These are phyloP conservation scores for Lagocephalus sceleratus DNA, from an alignment of 2,797 vertebrate species.

Conservation along the genomic window DNA sequence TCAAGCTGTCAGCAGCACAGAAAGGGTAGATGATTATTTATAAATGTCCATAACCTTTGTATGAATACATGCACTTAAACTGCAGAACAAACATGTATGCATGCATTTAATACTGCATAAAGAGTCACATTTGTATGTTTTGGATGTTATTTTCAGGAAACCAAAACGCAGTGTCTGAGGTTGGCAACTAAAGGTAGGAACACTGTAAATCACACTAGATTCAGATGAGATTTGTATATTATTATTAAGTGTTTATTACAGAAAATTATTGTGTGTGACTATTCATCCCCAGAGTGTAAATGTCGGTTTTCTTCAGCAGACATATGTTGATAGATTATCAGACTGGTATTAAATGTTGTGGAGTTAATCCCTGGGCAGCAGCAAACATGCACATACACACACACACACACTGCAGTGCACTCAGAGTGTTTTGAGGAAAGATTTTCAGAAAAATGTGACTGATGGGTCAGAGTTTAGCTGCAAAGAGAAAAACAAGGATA, in stretches of 20 bases:
- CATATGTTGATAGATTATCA: constrained; percentile 71
- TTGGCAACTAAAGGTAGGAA: constrained; percentile 98
- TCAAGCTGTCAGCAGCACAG: constrained; percentile 98
- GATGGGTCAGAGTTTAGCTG: constrained; percentile 45
- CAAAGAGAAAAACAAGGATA: constrained; percentile 32
- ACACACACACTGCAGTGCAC: constrained; percentile 10
- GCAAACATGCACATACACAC: constrained; percentile 8
- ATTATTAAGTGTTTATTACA: constrained; percentile 24
- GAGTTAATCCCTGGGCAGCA: constrained; percentile 46
- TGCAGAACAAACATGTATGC: not conserved
- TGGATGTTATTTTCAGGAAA: constrained; percentile 81
- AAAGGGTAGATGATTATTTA: constrained; percentile 80
- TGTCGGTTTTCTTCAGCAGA: constrained; percentile 33
- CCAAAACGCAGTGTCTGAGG: constrained; percentile 96
- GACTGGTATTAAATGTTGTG: constrained; percentile 41
- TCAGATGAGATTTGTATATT: no score
- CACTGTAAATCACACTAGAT: not conserved
- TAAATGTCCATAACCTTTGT: no score
- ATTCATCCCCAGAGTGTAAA: constrained; percentile 25
- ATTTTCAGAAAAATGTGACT: constrained; percentile 34
- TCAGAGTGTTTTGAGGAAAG: constrained; percentile 52
- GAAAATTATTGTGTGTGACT: constrained; percentile 13
- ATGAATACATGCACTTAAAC: constrained; percentile 1
- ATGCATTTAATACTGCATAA: not conserved
- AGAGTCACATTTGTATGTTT: not conserved